Evolutionary conservation across 2,113 vertebrate species (phyloP).

Genomic region (Podarcis cretensis): DNA sequence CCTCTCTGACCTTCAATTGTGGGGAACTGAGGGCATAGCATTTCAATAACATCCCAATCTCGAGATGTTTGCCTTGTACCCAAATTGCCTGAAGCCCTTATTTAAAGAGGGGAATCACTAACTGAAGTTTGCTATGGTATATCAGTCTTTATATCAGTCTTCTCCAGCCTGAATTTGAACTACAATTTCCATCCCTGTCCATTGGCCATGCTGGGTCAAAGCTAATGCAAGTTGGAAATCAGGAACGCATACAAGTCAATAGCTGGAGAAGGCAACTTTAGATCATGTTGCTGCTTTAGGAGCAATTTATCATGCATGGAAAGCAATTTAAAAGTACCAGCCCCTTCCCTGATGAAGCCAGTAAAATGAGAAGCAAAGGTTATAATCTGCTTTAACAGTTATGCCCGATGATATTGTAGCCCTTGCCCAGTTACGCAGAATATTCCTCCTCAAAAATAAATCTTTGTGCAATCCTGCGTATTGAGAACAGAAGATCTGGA

Average conservation of each 20-base stretch:
- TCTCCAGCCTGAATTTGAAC: no score
- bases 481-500: not conserved
- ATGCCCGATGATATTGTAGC: not conserved
- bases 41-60: not conserved
- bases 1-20: not conserved
- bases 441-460: not conserved
- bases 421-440: not conserved
- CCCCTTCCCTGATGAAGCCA: not conserved
- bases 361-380: not conserved
- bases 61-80: rapidly evolving
- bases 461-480: not conserved
- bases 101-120: rapidly evolving
- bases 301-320: not conserved
- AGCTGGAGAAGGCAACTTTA: not conserved
- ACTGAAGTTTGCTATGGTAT: not conserved
- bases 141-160: no score
- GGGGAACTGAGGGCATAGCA: not conserved
- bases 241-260: no score
- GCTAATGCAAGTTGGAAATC: no score
- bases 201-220: no score
- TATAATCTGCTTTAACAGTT: not conserved
- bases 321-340: not conserved
- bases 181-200: no score
- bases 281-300: not conserved
- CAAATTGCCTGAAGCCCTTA: rapidly evolving